phyloP scores from a whole-genome alignment of 1,140 invertebrate species.

The Panagrolaimus sp. region DNA sequence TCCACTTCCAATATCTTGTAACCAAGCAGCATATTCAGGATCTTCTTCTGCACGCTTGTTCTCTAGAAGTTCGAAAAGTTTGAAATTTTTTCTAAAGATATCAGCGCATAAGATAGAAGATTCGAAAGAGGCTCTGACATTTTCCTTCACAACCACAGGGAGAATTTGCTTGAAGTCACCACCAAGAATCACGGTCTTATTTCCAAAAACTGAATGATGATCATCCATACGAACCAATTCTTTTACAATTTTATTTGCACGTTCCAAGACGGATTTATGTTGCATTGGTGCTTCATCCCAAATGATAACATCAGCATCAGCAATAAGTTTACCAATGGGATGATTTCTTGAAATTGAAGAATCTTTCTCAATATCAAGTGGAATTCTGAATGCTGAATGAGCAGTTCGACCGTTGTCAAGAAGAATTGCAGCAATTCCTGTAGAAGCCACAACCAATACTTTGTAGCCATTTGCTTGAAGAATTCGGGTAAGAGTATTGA shows the following conservation, averaged over 20 bases:
- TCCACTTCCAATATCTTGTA: neutral
- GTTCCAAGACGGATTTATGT: no score
- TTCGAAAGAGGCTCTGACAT: neutral
- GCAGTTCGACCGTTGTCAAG: neutral
- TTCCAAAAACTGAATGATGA: neutral
- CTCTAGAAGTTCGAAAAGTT: neutral
- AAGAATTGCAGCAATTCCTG: neutral
- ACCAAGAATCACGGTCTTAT: neutral
- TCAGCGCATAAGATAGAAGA: neutral
- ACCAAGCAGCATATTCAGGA: neutral
- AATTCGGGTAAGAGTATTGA: neutral
- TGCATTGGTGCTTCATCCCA: constrained; percentile 5
- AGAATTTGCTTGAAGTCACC: constrained; percentile 8
- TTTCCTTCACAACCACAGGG: neutral
- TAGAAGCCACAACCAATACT: neutral
- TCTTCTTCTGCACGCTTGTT: neutral
- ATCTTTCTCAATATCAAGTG: neutral
- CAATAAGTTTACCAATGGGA: neutral
- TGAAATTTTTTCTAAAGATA: neutral
- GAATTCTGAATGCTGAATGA: neutral
- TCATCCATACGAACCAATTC: neutral
- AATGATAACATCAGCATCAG: neutral
- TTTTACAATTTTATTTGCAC: neutral
- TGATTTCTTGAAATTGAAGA: neutral
- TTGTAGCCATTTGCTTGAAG: neutral